Evolutionary conservation across 2,888 invertebrate genomes (phyloP), one percentile per base, ranked within the genome.

Genomic region (Lasius fuliginosus): DNA sequence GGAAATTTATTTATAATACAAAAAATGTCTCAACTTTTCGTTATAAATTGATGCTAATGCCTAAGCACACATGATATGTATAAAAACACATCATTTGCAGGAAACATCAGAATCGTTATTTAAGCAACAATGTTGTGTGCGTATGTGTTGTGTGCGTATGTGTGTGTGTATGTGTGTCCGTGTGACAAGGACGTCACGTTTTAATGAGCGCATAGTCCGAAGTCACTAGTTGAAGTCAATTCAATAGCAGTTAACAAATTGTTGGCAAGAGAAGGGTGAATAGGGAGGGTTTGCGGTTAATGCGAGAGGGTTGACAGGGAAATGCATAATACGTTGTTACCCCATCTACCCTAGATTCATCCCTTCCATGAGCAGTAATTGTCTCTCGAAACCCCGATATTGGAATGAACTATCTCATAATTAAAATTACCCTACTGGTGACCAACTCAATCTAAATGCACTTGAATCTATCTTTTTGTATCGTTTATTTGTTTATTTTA

Each of bases 311-410:
- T 90, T 90, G 92, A 88, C 90, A 87, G 90, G 89, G 87, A 87
- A 88, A 90, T 91, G 88, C 87, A 94, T 94, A 94, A 94, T 94
- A 94, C 94, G 93, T 94, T 94, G 94, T 94, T 94, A 94, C 92
- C 93, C 94, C 93, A 92, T 92, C 93, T 90, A 90, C 92, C 18
- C 49, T 90, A 88, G 86, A 33, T 88, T 64, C 89, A 85, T 88
- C 88, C 89, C 84, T 86, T 87, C 88, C 75, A 68, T 53, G 84
- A 79, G 42, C 88, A 83, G 90, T 92, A 91, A 92, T 92, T 92
- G 90, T 88, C 90, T 87, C 90, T 49, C 89, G 77, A 81, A 76
- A 86, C 82, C 18, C n/a, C 74, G 85, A 89, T 85, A 86, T 86
- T 84, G 56, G 84, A 82, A 62, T 90, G 86, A 90, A 92, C 90